A percentile compares a stretch with the other conserved stretches of the same genome.
Evolutionary conservation across 2,113 vertebrate species (phyloP).

Genomic region (Pollachius pollachius): DNA sequence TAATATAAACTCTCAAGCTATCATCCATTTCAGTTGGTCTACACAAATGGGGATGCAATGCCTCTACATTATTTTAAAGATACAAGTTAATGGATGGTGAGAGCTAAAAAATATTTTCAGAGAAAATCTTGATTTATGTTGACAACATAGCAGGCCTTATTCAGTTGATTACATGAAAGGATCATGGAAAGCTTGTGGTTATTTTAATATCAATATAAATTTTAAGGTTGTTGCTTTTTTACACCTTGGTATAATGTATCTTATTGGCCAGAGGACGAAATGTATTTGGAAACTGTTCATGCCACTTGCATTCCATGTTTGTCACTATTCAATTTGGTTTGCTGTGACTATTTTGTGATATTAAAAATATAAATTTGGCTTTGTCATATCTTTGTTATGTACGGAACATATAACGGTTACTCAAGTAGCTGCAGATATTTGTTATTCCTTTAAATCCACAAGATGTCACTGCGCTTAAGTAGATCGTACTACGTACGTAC

Average conservation of each 20-base stretch:
- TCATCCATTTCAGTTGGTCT: no score
- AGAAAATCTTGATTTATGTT: not conserved
- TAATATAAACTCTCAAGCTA: no score
- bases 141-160: slow-evolving; percentile 19
- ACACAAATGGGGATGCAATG: no score
- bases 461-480: slow-evolving; percentile 19
- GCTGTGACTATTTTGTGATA: slow-evolving; percentile 59
- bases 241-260: slow-evolving; percentile 28
- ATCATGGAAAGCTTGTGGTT: slow-evolving; percentile 6
- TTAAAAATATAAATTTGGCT: slow-evolving; percentile 42
- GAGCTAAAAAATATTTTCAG: not conserved
- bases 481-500: no score
- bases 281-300: slow-evolving; percentile 28
- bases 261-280: slow-evolving; percentile 24
- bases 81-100: no score
- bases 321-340: slow-evolving; percentile 39
- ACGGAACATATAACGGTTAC: not conserved
- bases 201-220: slow-evolving; percentile 38
- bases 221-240: slow-evolving; percentile 46
- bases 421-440: not conserved
- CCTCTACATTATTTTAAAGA: no score
- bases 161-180: slow-evolving; percentile 29
- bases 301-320: slow-evolving; percentile 37
- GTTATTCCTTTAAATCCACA: slow-evolving; percentile 14
- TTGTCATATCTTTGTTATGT: not conserved